Conservation (phyloP, 1,140 invertebrate genomes). For the Saccostrea cuccullata region DNA sequence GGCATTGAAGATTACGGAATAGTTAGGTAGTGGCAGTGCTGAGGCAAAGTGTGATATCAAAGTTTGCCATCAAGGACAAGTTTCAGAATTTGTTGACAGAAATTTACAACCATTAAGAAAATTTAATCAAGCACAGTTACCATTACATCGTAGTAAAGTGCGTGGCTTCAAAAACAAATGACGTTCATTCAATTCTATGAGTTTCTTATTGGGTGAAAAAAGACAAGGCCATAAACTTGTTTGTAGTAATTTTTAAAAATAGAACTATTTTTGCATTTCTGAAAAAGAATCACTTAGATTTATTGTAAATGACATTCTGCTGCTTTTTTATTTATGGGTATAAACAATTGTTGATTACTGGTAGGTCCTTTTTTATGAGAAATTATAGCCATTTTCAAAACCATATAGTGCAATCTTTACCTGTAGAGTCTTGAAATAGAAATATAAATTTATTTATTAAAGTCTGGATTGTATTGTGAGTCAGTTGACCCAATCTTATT, state of each 20-base stretch:
- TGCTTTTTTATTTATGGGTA: not conserved
- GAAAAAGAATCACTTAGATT: no score
- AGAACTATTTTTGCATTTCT: no score
- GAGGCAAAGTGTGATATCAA: slow-evolving; percentile 12
- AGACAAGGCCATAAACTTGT: not conserved
- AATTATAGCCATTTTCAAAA: no score
- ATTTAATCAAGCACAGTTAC: slow-evolving; percentile 3
- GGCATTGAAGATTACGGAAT: not conserved
- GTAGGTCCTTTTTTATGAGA: no score
- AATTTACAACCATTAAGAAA: slow-evolving; percentile 28
- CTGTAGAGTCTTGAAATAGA: no score
- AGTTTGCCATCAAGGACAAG: slow-evolving; percentile 1
- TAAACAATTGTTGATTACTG: no score
- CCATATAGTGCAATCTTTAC: no score
- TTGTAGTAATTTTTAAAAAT: not conserved
- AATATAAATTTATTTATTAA: slow-evolving; percentile 4
- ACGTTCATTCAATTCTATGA: not conserved
- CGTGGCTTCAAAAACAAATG: not conserved
- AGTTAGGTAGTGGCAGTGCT: not conserved
- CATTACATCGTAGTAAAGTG: not conserved
- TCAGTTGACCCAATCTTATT: slow-evolving; percentile 5
- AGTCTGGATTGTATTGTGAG: not conserved
- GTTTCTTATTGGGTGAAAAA: slow-evolving; percentile 10
- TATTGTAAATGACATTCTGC: not conserved
- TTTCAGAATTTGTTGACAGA: slow-evolving; percentile 24